Conservation (phyloP, 2,888 invertebrate genomes). For the Eudasyphora cyanicolor region DNA sequence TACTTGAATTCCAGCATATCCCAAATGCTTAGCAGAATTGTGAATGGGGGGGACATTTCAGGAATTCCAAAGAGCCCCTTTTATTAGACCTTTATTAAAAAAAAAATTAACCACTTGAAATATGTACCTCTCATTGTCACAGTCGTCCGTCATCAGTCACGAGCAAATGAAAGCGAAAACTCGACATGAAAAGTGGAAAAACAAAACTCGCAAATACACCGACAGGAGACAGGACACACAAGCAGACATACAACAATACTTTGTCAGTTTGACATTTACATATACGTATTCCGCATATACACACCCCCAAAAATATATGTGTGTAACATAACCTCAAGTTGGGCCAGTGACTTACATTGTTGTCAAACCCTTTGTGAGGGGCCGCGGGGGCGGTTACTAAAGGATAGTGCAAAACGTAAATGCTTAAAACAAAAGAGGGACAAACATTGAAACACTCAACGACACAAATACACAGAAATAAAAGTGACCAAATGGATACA, state of each 20-base stretch:
- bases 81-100: not conserved
- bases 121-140: not conserved
- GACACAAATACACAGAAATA: no score
- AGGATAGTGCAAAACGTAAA: slow-evolving; percentile 22
- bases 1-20: not conserved
- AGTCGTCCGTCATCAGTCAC: not conserved
- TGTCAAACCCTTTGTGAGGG: not conserved
- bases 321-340: slow-evolving; percentile 55
- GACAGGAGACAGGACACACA: no score
- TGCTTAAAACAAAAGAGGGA: slow-evolving; percentile 6
- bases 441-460: not conserved
- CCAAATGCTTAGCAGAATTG: not conserved
- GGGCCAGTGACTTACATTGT: slow-evolving; percentile 61
- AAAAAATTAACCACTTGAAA: not conserved
- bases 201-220: not conserved
- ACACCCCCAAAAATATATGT: not conserved
- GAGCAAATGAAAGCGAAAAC: not conserved
- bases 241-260: no score
- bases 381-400: not conserved
- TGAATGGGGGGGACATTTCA: not conserved
- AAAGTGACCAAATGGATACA: not conserved
- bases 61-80: not conserved
- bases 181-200: not conserved
- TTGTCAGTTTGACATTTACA: slow-evolving; percentile 60
- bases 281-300: not conserved